Percentiles rank a stretch among this genome's conserved stretches.
Evolutionary conservation across 2,888 invertebrate species (phyloP).

Genomic region (Volucella zonaria): DNA sequence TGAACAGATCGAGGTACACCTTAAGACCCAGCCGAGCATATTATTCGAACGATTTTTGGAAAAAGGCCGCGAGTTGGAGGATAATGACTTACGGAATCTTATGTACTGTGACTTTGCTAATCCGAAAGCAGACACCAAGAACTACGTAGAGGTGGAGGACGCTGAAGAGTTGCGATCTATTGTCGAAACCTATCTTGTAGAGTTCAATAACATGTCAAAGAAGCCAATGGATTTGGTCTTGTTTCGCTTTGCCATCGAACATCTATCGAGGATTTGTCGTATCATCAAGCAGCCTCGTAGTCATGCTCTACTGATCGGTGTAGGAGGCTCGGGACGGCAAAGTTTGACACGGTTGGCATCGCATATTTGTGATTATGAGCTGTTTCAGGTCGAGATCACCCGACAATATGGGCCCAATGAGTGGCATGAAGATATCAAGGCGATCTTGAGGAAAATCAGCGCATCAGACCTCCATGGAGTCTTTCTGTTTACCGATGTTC

Average conservation of each 20-base stretch:
- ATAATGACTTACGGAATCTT: constrained; percentile 91
- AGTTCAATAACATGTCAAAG: constrained; percentile 97
- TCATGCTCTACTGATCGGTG: constrained; percentile 94
- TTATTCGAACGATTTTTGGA: constrained; percentile 88
- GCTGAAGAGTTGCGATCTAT: constrained; percentile 90
- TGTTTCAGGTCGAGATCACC: constrained; percentile 95
- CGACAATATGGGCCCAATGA: constrained; percentile 91
- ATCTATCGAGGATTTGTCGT: constrained; percentile 94
- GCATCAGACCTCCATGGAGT: constrained; percentile 93
- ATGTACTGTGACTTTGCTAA: constrained; percentile 98
- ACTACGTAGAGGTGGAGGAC: constrained; percentile 94
- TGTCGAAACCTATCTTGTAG: constrained; percentile 93
- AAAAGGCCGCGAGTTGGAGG: constrained; percentile 84
- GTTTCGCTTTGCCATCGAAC: constrained; percentile 97
- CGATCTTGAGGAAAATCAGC: constrained; percentile 90
- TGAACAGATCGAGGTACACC: constrained; percentile 84
- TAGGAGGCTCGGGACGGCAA: constrained; percentile 96
- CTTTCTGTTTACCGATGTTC: constrained; percentile 95
- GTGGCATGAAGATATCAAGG: constrained; percentile 96
- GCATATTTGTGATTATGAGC: constrained; percentile 96
- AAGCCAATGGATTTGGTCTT: constrained; percentile 98
- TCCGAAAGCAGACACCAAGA: constrained; percentile 93
- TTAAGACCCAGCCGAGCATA: constrained; percentile 87
- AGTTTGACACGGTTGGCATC: constrained; percentile 94
- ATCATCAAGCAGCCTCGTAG: constrained; percentile 95